Percentiles rank a stretch among this genome's conserved stretches.
Conservation (phyloP, 2,113 vertebrate genomes). For the Catagonus wagneri region DNA sequence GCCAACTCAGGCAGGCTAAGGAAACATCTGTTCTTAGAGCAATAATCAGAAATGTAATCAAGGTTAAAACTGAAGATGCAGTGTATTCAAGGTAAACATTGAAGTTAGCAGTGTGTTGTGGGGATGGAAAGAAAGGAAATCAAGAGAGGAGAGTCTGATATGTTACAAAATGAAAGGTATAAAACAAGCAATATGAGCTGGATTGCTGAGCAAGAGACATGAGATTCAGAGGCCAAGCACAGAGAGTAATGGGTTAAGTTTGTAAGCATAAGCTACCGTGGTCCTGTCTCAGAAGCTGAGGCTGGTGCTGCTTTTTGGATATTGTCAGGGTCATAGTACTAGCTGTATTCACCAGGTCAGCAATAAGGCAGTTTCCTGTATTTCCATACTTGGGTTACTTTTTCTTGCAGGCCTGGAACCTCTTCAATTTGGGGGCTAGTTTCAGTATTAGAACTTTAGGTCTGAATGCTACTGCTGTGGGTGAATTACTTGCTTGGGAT, state of each 20-base stretch:
- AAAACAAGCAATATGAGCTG: background rate
- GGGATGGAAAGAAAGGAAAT: background rate
- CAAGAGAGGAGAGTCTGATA: background rate
- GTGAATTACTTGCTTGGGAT: constrained; percentile 34
- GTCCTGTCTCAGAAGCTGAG: background rate
- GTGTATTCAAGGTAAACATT: background rate
- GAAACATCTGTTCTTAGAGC: background rate
- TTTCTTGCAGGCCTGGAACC: background rate
- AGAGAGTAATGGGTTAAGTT: background rate
- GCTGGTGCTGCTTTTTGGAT: background rate
- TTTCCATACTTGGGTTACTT: background rate
- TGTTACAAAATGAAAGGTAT: background rate
- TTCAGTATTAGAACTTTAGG: constrained; percentile 20
- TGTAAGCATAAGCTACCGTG: background rate
- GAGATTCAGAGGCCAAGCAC: background rate
- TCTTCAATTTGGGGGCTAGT: background rate
- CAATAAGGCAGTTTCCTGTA: background rate
- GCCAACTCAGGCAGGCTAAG: background rate
- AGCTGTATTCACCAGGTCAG: background rate
- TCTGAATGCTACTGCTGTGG: background rate
- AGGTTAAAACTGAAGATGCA: background rate
- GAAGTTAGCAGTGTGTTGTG: background rate
- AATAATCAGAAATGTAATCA: background rate
- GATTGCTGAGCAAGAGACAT: background rate
- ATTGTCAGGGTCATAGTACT: background rate